A percentile compares a stretch with the other conserved stretches of the same genome.
Evolutionary conservation across 2,797 vertebrate species (phyloP).

Genomic region (Tenualosa ilisha): DNA sequence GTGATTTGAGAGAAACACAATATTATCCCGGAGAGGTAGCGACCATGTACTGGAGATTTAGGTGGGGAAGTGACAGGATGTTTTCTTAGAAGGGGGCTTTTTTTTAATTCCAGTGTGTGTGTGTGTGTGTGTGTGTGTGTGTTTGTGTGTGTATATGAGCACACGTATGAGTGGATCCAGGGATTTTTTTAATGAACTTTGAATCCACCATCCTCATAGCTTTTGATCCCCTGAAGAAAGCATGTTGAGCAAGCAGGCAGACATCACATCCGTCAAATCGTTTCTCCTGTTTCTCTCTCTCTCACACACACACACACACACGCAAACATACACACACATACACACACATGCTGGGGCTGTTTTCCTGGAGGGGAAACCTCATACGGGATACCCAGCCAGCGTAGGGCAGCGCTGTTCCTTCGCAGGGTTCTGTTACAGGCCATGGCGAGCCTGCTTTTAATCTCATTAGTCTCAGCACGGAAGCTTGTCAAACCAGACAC

Average conservation of each 20-base stretch:
- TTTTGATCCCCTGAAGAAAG: neutral
- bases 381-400: neutral
- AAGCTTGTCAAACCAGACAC: conserved; percentile 16
- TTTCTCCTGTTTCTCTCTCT: neutral
- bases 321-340: neutral
- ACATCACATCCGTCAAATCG: conserved; percentile 37
- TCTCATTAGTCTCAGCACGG: conserved; percentile 12
- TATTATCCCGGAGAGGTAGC: conserved; percentile 41
- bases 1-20: conserved; percentile 49
- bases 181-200: neutral
- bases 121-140: neutral
- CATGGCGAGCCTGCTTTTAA: neutral
- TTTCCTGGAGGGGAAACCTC: neutral
- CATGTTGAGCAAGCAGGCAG: conserved; percentile 29
- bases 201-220: neutral
- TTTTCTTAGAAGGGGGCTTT: neutral
- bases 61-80: neutral
- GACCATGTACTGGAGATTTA: neutral
- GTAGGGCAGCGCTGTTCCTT: neutral
- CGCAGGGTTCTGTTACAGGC: conserved; percentile 6
- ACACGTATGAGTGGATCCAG: neutral
- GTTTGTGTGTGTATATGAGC: neutral
- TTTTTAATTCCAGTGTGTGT: neutral
- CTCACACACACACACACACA: neutral
- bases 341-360: neutral